phyloP scores from a whole-genome alignment of 2,888 invertebrate species.

The Caenorhabditis auriculariae region DNA sequence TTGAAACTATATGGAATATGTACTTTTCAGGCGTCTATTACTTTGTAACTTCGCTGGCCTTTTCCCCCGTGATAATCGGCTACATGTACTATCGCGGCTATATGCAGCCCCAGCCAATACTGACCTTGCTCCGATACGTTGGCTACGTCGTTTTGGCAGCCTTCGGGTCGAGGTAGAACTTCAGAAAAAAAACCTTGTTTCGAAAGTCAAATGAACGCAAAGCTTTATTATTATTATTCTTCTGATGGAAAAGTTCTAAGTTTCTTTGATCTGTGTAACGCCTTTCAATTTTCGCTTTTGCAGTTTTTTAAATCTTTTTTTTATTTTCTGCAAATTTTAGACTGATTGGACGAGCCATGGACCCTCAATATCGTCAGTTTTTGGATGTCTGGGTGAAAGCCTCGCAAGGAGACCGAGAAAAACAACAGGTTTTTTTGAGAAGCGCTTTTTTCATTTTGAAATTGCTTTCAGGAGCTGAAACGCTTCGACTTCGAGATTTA shows the following conservation, averaged over 20 bases:
- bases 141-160: constrained; percentile 5
- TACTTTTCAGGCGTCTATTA: constrained; percentile 28
- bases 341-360: constrained; percentile 37
- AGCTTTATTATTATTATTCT: constrained; percentile 2
- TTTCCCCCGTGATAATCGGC: constrained; percentile 24
- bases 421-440: constrained; percentile 5
- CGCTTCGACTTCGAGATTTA: constrained; percentile 35
- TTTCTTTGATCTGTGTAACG: not conserved
- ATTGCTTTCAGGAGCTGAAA: constrained; percentile 18
- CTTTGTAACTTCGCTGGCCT: constrained; percentile 32
- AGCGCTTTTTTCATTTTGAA: not conserved
- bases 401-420: constrained; percentile 4
- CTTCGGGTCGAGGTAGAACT: constrained; percentile 7
- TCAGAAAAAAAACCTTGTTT: too few species aligned
- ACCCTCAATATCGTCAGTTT: constrained; percentile 27
- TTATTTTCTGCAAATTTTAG: too few species aligned
- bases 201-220: too few species aligned
- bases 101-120: constrained; percentile 13
- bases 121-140: constrained; percentile 6
- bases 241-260: not conserved
- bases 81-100: constrained; percentile 29
- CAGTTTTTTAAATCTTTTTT: not conserved
- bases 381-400: constrained; percentile 26
- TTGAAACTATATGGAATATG: not conserved
- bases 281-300: not conserved